phyloP scores from a whole-genome alignment of 1,140 invertebrate species.

The Macrobrachium nipponense region DNA sequence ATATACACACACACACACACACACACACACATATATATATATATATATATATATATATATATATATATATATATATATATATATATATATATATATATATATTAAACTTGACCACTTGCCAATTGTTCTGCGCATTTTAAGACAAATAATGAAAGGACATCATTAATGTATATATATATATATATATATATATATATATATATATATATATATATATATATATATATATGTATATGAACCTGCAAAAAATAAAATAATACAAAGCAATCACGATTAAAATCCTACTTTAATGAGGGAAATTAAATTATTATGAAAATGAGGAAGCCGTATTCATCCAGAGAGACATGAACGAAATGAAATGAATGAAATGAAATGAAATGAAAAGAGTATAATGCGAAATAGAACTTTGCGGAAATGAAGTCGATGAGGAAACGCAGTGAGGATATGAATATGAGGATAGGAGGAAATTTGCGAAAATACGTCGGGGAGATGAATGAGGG shows the following conservation, averaged over 20 bases:
- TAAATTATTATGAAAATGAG: not conserved
- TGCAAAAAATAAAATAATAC: not conserved
- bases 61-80: not conserved
- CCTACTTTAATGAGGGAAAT: no score
- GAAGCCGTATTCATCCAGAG: not conserved
- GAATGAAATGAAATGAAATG: not conserved
- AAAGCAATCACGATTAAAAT: no score
- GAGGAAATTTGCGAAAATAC: not conserved
- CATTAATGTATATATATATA: not conserved
- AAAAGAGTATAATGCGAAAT: not conserved
- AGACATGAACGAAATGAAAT: not conserved
- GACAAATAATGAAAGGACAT: no score
- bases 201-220: not conserved
- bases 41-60: not conserved
- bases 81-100: slow-evolving; percentile 29
- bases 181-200: not conserved
- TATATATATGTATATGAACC: slow-evolving; percentile 4
- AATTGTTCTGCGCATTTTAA: no score
- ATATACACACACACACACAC: no score
- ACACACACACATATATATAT: not conserved
- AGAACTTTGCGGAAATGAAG: not conserved
- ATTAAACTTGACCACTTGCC: not conserved
- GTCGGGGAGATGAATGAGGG: no score
- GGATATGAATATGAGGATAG: not conserved
- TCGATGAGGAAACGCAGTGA: not conserved